phyloP scores from a whole-genome alignment of 2,113 vertebrate genomes.

The Chionodraco myersi region DNA sequence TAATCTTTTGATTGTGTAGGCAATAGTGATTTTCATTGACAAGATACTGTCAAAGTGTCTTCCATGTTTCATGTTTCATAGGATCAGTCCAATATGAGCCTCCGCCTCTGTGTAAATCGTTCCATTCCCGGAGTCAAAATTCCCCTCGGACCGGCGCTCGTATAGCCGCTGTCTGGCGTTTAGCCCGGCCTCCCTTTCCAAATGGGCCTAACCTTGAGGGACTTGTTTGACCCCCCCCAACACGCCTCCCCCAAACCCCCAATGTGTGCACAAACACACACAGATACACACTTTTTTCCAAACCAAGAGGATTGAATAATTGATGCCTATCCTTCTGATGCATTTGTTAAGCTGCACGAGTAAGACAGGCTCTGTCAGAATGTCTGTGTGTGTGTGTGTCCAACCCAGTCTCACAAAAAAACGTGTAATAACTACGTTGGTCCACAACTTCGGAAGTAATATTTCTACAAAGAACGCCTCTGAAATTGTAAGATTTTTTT shows the following conservation, averaged over 20 bases:
- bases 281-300: constrained; percentile 82
- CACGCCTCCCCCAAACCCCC: neutral
- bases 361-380: constrained; percentile 81
- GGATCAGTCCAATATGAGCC: constrained; percentile 6
- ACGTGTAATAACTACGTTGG: too few relatives aligned
- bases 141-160: constrained; percentile 88
- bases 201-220: constrained; percentile 93
- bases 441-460: too few relatives aligned
- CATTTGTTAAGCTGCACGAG: constrained; percentile 86
- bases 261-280: constrained; percentile 40
- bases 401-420: too few relatives aligned
- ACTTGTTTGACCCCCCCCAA: constrained; percentile 85
- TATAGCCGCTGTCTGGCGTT: constrained; percentile 87
- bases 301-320: constrained; percentile 94
- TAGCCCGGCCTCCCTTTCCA: constrained; percentile 89
- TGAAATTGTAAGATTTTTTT: too few relatives aligned
- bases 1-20: neutral
- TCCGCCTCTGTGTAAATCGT: constrained; percentile 83
- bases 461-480: too few relatives aligned
- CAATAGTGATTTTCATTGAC: neutral
- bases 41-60: neutral
- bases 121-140: constrained; percentile 86
- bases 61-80: constrained; percentile 2
- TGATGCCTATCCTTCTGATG: constrained; percentile 90
- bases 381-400: constrained; percentile 63